A percentile compares a stretch with the other conserved stretches of the same genome.
Conservation (phyloP, 2,113 vertebrate genomes). For the Eupsittula cactorum region DNA sequence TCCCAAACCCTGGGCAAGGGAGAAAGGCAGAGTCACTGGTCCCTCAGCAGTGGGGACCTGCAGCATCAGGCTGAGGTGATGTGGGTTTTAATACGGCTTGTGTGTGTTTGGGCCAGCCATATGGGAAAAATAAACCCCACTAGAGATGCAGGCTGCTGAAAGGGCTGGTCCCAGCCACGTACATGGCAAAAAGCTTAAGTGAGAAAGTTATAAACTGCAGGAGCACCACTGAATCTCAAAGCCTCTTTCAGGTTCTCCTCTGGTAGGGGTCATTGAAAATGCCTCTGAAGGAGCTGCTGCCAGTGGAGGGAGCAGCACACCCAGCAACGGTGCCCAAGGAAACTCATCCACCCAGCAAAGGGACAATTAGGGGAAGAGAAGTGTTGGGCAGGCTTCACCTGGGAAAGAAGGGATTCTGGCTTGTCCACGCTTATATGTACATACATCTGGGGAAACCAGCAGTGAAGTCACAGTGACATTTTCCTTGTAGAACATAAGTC, state of each 20-base stretch:
- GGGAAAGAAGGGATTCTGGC: not conserved
- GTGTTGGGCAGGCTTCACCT: not conserved
- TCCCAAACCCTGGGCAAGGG: not conserved
- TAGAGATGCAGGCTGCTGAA: not conserved
- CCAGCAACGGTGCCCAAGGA: not conserved
- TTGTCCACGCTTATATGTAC: not conserved
- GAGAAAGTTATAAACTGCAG: not conserved
- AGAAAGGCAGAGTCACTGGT: not conserved
- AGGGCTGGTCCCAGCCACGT: not conserved
- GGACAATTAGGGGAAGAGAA: not conserved
- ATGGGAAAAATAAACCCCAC: not conserved
- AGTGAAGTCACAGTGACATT: not conserved
- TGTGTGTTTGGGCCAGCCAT: not conserved
- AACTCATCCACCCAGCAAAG: not conserved
- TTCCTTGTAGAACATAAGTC: not conserved
- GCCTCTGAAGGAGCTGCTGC: not conserved
- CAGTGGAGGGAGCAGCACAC: constrained; percentile 26
- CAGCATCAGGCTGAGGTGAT: not conserved
- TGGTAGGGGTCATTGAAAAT: not conserved
- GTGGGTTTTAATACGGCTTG: not conserved
- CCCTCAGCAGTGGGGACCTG: not conserved
- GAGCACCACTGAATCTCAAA: not conserved
- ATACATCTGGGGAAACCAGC: not conserved
- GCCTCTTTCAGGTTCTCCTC: not conserved
- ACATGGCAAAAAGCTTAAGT: not conserved